Evolutionary conservation across 2,888 invertebrate species (phyloP).

Genomic region (Caenorhabditis uteleia): DNA sequence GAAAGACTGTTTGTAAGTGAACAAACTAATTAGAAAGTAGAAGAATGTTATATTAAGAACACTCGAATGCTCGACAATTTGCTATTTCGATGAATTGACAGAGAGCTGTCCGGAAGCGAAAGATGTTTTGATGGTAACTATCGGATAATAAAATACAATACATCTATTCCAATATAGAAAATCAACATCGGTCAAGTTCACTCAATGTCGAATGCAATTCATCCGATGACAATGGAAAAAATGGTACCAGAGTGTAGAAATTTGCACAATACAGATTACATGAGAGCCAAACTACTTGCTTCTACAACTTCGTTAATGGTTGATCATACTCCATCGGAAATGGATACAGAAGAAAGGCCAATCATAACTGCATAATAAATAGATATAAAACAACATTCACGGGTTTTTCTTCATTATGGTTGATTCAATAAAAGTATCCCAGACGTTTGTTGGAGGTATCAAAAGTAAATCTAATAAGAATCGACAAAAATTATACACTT

Average conservation of each 20-base stretch:
- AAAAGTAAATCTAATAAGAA: too few species aligned
- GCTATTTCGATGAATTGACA: conserved; percentile 62
- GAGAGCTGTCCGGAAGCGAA: conserved; percentile 60
- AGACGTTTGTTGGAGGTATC: too few species aligned
- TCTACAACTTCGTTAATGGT: conserved; percentile 27
- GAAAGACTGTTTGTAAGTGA: conserved; percentile 32
- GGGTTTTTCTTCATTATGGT: too few species aligned
- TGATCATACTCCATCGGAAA: conserved; percentile 35
- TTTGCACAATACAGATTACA: conserved; percentile 46
- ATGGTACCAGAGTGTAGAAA: conserved; percentile 47
- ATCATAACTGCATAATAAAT: conserved; percentile 18
- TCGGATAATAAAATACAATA: neutral
- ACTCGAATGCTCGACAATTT: conserved; percentile 65
- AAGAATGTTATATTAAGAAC: conserved; percentile 31
- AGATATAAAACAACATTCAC: too few species aligned
- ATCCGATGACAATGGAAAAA: conserved; percentile 45
- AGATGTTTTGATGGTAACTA: conserved; percentile 51
- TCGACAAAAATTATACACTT: too few species aligned
- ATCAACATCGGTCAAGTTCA: conserved; percentile 49
- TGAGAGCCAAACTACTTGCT: conserved; percentile 39
- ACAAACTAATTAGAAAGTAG: neutral
- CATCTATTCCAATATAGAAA: conserved; percentile 31
- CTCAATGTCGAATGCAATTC: conserved; percentile 42
- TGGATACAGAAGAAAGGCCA: conserved; percentile 20
- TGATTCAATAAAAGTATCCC: too few species aligned